These are phyloP conservation scores for Arothron firmamentum DNA, from an alignment of 2,113 vertebrate species.

Conservation along the genomic window DNA sequence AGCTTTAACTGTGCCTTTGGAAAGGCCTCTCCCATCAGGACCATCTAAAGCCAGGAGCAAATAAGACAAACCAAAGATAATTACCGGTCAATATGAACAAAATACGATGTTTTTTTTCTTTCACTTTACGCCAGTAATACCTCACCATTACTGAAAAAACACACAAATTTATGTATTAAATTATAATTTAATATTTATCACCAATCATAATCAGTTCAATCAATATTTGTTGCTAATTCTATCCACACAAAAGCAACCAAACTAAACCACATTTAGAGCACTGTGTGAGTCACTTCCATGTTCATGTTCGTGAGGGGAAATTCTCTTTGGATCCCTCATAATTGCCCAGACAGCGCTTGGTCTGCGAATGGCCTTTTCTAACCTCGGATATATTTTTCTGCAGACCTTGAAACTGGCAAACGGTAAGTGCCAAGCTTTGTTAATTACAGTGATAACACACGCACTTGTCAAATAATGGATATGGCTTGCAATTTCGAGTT, in stretches of 20 bases:
- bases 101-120: slow-evolving; percentile 1
- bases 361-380: slow-evolving; percentile 69
- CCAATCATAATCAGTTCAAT: too few species aligned
- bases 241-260: too few species aligned
- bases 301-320: slow-evolving; percentile 9
- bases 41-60: slow-evolving; percentile 42
- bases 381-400: slow-evolving; percentile 73
- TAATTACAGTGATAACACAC: slow-evolving; percentile 98
- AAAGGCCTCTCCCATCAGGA: slow-evolving; percentile 40
- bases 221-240: too few species aligned
- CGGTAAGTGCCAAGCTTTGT: slow-evolving; percentile 87
- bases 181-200: too few species aligned
- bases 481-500: slow-evolving; percentile 97
- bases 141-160: not conserved
- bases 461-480: slow-evolving; percentile 95
- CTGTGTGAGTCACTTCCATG: not conserved
- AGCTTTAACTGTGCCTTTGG: slow-evolving; percentile 35
- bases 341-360: slow-evolving; percentile 65
- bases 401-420: slow-evolving; percentile 80
- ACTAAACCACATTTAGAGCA: too few species aligned
- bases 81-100: slow-evolving; percentile 21
- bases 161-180: too few species aligned
- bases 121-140: not conserved
- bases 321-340: slow-evolving; percentile 60
- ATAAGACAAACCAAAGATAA: slow-evolving; percentile 28